phyloP scores from a whole-genome alignment of 2,113 vertebrate species.

The Trematocara zebra region DNA sequence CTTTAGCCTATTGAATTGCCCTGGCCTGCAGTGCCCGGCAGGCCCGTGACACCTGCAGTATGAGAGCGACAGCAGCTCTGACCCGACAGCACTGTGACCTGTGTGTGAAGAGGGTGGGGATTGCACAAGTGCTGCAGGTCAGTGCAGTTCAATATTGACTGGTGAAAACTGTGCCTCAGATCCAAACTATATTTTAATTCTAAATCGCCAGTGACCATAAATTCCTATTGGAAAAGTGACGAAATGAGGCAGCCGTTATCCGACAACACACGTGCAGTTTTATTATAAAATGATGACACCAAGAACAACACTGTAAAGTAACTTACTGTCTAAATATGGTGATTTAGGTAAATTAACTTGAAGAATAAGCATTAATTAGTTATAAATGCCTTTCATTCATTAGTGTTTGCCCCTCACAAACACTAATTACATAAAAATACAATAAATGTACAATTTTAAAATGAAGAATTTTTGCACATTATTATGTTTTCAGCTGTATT shows the following conservation, averaged over 20 bases:
- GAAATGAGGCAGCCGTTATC: background rate
- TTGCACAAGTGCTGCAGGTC: background rate
- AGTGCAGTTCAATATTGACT: background rate
- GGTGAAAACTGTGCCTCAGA: background rate
- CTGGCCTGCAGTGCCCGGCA: background rate
- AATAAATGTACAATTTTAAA: background rate
- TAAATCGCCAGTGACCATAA: background rate
- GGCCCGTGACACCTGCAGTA: background rate
- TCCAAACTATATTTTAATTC: background rate
- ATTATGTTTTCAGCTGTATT: background rate
- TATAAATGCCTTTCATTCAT: background rate
- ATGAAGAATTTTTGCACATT: background rate
- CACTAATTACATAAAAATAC: background rate
- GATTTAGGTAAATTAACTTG: background rate
- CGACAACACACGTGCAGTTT: background rate
- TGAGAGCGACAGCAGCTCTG: background rate
- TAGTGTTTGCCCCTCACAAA: background rate
- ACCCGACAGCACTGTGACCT: background rate
- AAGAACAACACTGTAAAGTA: background rate
- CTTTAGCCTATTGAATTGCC: background rate
- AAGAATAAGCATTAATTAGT: background rate
- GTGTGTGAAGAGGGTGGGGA: background rate
- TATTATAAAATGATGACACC: background rate
- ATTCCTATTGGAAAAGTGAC: background rate
- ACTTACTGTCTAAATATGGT: background rate